Percentiles rank a stretch among this genome's conserved stretches.
These are phyloP conservation scores for Perithous albicinctus DNA, from an alignment of 2,888 invertebrate genomes.

Conservation along the genomic window DNA sequence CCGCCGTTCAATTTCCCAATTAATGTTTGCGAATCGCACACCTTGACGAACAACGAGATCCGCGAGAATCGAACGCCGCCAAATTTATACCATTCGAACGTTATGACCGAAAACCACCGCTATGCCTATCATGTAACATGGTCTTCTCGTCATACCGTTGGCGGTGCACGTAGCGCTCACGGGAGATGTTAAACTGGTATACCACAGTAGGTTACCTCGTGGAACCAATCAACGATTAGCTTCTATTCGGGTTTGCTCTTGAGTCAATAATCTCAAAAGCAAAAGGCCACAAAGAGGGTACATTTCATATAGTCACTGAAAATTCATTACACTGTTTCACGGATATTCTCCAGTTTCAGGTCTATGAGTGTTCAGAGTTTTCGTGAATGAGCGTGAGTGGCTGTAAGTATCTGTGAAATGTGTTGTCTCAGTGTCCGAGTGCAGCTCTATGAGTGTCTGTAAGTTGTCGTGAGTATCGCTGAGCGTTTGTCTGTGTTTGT, in stretches of 20 bases:
- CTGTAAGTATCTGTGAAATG: no score
- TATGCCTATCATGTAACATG: constrained; percentile 14
- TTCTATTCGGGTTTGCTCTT: neutral
- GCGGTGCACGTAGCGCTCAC: neutral
- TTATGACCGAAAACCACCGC: constrained; percentile 12
- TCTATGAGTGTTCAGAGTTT: no score
- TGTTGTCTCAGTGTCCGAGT: no score
- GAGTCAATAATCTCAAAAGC: neutral
- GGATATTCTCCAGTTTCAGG: no score
- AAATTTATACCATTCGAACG: neutral
- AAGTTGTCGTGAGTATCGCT: no score
- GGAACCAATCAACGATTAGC: constrained; percentile 2
- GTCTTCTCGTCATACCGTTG: neutral
- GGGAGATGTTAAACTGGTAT: neutral
- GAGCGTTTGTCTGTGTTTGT: no score
- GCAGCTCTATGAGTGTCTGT: no score
- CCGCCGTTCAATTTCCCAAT: constrained; percentile 55
- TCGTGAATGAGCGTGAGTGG: no score
- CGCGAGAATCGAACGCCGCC: neutral
- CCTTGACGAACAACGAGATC: neutral
- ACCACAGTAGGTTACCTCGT: neutral
- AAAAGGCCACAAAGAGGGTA: neutral
- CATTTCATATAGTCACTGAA: no score
- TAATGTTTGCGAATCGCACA: constrained; percentile 53
- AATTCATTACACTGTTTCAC: no score